Evolutionary conservation across 2,888 invertebrate genomes (phyloP).

Genomic region (Catotricha subobsoleta): DNA sequence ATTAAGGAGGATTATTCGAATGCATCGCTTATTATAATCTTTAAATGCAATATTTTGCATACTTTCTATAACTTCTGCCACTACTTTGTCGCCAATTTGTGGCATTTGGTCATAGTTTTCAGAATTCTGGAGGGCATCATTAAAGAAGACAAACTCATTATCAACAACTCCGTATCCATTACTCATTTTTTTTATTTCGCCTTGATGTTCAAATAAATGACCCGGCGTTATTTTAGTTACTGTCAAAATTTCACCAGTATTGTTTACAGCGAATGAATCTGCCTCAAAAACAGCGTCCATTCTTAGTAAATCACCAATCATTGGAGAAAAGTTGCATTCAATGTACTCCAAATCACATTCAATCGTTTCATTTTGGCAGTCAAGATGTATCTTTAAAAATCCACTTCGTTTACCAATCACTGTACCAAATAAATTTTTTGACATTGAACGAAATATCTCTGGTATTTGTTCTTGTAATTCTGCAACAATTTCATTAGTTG

Average conservation of each 20-base stretch:
- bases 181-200: constrained; percentile 20
- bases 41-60: constrained; percentile 54
- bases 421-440: constrained; percentile 19
- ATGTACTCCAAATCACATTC: constrained; percentile 42
- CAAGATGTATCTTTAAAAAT: constrained; percentile 19
- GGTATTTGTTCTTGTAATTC: constrained; percentile 18
- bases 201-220: too few species aligned
- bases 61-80: constrained; percentile 54
- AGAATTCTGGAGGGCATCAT: constrained; percentile 33
- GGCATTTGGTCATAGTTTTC: constrained; percentile 31
- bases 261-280: constrained; percentile 34
- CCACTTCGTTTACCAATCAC: constrained; percentile 16
- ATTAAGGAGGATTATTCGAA: too few species aligned
- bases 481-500: constrained; percentile 14
- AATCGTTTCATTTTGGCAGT: constrained; percentile 38
- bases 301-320: constrained; percentile 50
- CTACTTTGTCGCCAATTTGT: constrained; percentile 40
- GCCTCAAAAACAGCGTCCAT: constrained; percentile 43
- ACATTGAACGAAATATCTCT: constrained; percentile 10
- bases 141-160: constrained; percentile 39
- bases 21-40: constrained; percentile 19
- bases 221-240: constrained; percentile 38
- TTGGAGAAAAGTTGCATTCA: constrained; percentile 43
- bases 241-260: constrained; percentile 37
- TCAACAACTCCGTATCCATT: constrained; percentile 38